Conservation (phyloP, 2,113 vertebrate species). For the Micronycteris hirsuta region DNA sequence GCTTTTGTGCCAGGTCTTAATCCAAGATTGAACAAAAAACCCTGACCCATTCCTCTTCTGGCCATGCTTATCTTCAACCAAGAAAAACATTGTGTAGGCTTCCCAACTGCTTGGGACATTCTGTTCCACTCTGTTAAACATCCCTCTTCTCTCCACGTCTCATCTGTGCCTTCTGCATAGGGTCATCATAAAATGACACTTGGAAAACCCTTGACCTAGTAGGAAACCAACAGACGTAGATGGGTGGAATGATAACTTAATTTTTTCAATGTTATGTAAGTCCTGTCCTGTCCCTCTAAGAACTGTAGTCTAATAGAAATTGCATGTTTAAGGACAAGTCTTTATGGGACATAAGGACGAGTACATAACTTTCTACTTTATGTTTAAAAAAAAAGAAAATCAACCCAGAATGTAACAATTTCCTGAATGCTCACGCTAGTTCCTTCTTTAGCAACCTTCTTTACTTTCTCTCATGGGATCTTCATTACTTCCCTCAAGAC, state of each 20-base stretch:
- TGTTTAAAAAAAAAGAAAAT: neutral
- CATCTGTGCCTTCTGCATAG: neutral
- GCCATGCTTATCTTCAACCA: neutral
- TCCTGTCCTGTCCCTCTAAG: neutral
- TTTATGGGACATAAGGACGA: neutral
- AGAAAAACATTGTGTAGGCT: neutral
- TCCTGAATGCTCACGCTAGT: neutral
- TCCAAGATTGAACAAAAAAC: neutral
- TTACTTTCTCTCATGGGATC: neutral
- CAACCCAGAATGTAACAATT: neutral
- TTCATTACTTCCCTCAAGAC: neutral
- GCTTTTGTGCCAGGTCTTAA: neutral
- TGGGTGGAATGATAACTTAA: neutral
- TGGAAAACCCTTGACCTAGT: neutral
- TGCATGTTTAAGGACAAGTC: neutral
- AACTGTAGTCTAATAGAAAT: neutral
- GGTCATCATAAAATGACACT: neutral
- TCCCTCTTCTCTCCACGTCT: rapidly evolving
- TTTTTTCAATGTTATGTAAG: neutral
- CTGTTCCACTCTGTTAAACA: neutral
- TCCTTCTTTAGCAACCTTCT: neutral
- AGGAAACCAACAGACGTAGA: neutral
- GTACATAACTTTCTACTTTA: neutral
- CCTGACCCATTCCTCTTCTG: neutral
- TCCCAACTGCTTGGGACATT: neutral